Evolutionary conservation across 2,888 invertebrate species (phyloP), one percentile per base, ranked within the genome.

Genomic region (Ennomos fuscantarius): DNA sequence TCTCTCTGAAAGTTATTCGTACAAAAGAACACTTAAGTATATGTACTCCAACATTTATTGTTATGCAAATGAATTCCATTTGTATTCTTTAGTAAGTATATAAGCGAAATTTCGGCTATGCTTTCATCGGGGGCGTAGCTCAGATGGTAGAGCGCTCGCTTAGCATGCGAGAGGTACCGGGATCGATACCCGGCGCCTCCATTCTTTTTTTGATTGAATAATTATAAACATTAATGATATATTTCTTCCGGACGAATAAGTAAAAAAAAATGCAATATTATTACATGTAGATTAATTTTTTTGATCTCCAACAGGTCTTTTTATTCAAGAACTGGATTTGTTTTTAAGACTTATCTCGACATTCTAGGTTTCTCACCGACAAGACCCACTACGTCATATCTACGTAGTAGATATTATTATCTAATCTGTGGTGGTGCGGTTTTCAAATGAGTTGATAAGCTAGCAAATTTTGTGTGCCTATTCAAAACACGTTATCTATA

Each of bases 121-220:
- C 0, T 0, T 5, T 0, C 39, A 70, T 46, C 57, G 90, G 89
- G 89, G 90, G 90, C 90, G 92, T 92, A 92, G 92, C 91, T 92
- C 92, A 91, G 92, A 92, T 91, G 91, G 92, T 92, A 92, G 92
- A 92, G 91, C 90, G 92, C 91, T 92, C 92, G 91, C 91, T 92
- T 92, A 91, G 90, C 89, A 92, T 91, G 91, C 82, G 89, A 91
- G 91, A 92, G 87, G 91, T 92, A 92, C 91, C 89, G 90, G 91
- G 89, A 92, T 92, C 92, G 92, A 90, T 90, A 89, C 90, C 91
- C 91, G 89, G 92, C 91, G 91, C 92, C 90, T 92, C 92, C 92
- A 92, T 39, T n/a, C 32, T 37, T 10, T 40, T 44, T 51, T 56
- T 51, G 35, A 9, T 34, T 33, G 44, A 6, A 34, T n/a, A 9